phyloP scores from a whole-genome alignment of 2,888 invertebrate genomes.

The Selenia dentaria region DNA sequence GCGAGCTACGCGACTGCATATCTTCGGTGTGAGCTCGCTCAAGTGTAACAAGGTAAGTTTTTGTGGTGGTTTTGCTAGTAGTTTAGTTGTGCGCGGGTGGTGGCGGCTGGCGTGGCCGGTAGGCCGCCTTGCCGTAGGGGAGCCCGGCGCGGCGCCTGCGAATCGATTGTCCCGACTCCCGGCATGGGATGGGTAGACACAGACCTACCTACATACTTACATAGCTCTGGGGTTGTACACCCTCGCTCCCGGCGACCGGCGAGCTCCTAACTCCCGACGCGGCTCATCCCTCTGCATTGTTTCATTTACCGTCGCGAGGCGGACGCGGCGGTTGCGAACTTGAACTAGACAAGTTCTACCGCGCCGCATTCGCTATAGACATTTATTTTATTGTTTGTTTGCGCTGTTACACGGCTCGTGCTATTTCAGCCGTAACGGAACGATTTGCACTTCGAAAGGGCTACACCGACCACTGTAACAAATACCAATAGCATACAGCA shows the following conservation, averaged over 20 bases:
- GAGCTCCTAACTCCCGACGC: constrained; percentile 17
- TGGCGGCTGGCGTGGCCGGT: constrained; percentile 38
- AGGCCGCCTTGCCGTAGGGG: constrained; percentile 48
- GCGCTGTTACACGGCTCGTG: no score
- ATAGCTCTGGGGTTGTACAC: constrained; percentile 48
- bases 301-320: constrained; percentile 45
- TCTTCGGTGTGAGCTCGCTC: constrained; percentile 70
- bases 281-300: constrained; percentile 47
- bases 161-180: constrained; percentile 77
- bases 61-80: constrained; percentile 54
- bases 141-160: constrained; percentile 53
- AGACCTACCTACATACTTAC: constrained; percentile 35
- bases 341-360: not conserved
- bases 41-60: constrained; percentile 79
- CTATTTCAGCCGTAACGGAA: no score
- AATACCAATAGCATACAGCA: no score
- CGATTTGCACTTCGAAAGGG: no score
- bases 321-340: not conserved
- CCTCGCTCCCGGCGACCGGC: constrained; percentile 59
- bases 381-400: no score
- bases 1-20: constrained; percentile 75
- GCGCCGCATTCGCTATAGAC: not conserved
- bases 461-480: no score
- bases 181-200: constrained; percentile 46
- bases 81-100: constrained; percentile 47